These are phyloP conservation scores for Aldabrachelys gigantea DNA, from an alignment of 2,113 vertebrate genomes.

Conservation along the genomic window DNA sequence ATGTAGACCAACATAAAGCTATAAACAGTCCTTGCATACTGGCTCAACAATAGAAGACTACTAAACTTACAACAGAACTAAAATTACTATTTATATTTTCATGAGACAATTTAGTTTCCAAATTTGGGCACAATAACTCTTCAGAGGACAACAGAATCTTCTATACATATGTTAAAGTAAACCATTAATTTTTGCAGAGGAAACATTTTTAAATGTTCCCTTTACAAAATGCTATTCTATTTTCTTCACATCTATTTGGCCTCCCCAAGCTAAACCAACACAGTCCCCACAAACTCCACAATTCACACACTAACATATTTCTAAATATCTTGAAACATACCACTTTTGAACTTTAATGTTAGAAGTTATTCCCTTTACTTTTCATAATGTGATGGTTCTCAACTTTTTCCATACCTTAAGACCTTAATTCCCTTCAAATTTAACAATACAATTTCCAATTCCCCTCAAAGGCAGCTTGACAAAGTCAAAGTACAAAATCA, in stretches of 20 bases:
- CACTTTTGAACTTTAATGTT: not conserved
- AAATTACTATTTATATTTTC: not conserved
- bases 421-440: conserved; percentile 15
- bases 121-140: not conserved
- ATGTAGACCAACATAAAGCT: not conserved
- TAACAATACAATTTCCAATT: not conserved
- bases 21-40: not conserved
- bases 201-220: not conserved
- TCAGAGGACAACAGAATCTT: not conserved
- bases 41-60: not conserved
- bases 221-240: not conserved
- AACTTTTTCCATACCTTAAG: not conserved
- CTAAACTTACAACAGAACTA: not conserved
- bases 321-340: not conserved
- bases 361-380: not conserved
- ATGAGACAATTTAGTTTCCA: not conserved
- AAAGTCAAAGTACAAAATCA: too few relatives aligned
- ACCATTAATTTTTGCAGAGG: too few relatives aligned
- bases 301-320: too few relatives aligned
- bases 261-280: not conserved
- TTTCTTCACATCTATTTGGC: not conserved
- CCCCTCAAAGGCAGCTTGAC: too few relatives aligned
- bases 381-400: not conserved
- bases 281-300: not conserved
- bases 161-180: too few relatives aligned